Evolutionary conservation across 1,140 invertebrate genomes (phyloP), one percentile per base, ranked within the genome.

Genomic region (Heliconius congener): DNA sequence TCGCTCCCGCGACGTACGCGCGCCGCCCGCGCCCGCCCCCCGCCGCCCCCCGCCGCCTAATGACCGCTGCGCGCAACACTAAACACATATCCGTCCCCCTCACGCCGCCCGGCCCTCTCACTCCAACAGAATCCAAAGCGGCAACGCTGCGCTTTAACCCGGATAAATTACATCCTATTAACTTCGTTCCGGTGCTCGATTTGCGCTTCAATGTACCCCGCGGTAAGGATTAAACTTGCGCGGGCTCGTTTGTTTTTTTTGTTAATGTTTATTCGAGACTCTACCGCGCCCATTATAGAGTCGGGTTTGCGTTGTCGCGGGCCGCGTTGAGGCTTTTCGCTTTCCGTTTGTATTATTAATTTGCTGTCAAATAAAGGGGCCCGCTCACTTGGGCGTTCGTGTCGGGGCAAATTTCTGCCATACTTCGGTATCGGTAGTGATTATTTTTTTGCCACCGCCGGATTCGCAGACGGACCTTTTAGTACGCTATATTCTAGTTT

Each of bases 331-430:
- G 89, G 80, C 93, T 87, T 91, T 93, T 81, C 88, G 87, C 85
- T 90, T 82, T 84, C 85, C 84, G 75, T 79, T 78, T 86, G 80
- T 86, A 89, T 94, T 94, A 94, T 94, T 94, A 93, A 94, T 93
- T 94, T 93, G 93, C 93, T 93, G 93, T 94, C 92, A 94, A 93
- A 94, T 94, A 94, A 93, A 94, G 91, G 91, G 92, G 92, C 93
- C 55, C 91, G 91, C 91, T 91, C 87, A 86, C 87, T 92, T 91
- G 92, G 92, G 93, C 91, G 92, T 93, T 90, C 91, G 93, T 92
- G 91, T 94, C 89, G 87, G 90, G 85, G 91, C 90, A 90, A 94
- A 94, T 94, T 90, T 94, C 92, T 94, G 91, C 92, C 91, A 93
- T 94, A 93, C 91, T 94, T 92, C 82, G 91, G 88, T 91, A 94